Base-by-base conservation (phyloP, 2,888 invertebrate genomes). In the Troilus luridus region DNA sequence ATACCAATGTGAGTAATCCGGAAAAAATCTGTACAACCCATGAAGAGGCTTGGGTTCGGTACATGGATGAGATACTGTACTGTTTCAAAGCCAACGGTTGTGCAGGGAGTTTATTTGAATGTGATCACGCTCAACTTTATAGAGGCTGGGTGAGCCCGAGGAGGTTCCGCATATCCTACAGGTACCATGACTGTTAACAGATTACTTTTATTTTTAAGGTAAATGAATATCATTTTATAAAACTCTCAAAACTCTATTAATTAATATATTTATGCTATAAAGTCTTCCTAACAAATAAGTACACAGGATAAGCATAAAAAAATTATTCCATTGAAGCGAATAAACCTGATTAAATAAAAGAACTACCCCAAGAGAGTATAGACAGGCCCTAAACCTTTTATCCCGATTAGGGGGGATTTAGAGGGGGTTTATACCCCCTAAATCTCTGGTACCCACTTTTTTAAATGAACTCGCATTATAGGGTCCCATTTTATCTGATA, bases 381-480 rank as follows among this genome's bases (percentile, higher is more conserved):
- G 67, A 67, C 24, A 67, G 81, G 54, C 81, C 81, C 54, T 56
- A 81, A 67, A 56, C 54, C 81, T 81, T 81, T 81, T 81, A 81
- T 81, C 54, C 81, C 81, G 81, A 81, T 81, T 81, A 81, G 81
- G 19, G 54, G 21, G 67, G 81, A 41, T 54, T 54, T n/a, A 54
- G 41, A 21, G 81, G 81, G 81, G 54, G 21, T 81, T 54, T 81
- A 81, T 81, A 12, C 41, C 81, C 67, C 54, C 81, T 81, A 81
- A 81, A 81, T 81, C 81, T 21, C 54, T 9, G 3, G 41, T 9
- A 19, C 81, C 81, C 19, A 19, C 67, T 81, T 81, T 81, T 81
- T 81, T 41, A 54, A 81, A 81, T 81, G 41, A 81, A 81, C 81
- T 81, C 54, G 54, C 81, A 81, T 81, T 81, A 81, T 54, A 54